Evolutionary conservation across 2,888 invertebrate genomes (phyloP).

Genomic region (Hecatera dysodea): DNA sequence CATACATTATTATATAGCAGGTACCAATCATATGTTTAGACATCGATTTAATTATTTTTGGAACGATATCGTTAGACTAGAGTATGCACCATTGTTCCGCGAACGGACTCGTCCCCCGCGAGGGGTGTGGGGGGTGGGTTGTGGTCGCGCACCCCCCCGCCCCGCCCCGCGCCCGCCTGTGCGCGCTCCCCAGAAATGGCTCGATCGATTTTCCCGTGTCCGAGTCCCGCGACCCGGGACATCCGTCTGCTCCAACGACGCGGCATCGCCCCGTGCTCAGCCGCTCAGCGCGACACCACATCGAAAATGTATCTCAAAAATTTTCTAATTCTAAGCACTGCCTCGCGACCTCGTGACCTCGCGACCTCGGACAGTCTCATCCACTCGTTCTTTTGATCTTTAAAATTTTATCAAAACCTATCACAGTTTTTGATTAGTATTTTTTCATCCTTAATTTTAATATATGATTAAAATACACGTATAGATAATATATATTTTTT

Average conservation of each 20-base stretch:
- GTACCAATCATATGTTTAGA: slow-evolving; percentile 88
- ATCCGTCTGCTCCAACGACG: slow-evolving; percentile 62
- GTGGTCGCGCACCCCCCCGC: slow-evolving; percentile 65
- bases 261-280: slow-evolving; percentile 63
- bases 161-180: slow-evolving; percentile 60
- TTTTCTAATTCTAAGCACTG: slow-evolving; percentile 80
- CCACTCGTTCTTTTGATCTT: slow-evolving; percentile 75
- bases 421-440: slow-evolving; percentile 91
- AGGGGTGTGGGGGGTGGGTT: slow-evolving; percentile 62
- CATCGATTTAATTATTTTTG: slow-evolving; percentile 77
- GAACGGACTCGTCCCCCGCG: slow-evolving; percentile 75
- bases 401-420: slow-evolving; percentile 91
- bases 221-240: slow-evolving; percentile 48
- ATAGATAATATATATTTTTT: slow-evolving; percentile 87
- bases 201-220: slow-evolving; percentile 67
- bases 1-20: slow-evolving; percentile 89
- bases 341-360: slow-evolving; percentile 52
- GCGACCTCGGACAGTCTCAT: slow-evolving; percentile 68
- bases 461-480: slow-evolving; percentile 91
- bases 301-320: slow-evolving; percentile 84
- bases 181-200: slow-evolving; percentile 68
- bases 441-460: slow-evolving; percentile 89
- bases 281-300: slow-evolving; percentile 65
- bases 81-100: slow-evolving; percentile 88
- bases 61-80: slow-evolving; percentile 84